A percentile compares a stretch with the other conserved stretches of the same genome.
Evolutionary conservation across 2,797 vertebrate genomes (phyloP).

Genomic region (Dermochelys coriacea): DNA sequence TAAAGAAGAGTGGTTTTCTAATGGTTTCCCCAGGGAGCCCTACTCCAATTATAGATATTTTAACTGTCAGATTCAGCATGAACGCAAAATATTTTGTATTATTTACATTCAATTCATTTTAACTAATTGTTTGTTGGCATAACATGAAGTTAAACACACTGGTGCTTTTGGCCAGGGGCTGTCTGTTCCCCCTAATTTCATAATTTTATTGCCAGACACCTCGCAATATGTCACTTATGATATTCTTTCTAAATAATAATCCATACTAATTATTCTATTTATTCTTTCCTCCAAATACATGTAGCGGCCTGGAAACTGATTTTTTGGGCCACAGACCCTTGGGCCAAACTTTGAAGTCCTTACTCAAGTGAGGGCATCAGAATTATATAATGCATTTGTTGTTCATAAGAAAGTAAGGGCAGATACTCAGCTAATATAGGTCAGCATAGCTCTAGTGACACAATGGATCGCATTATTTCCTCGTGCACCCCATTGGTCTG

Average conservation of each 20-base stretch:
- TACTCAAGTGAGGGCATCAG: not conserved
- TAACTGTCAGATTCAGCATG: not conserved
- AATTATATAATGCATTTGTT: not conserved
- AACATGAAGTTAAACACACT: not conserved
- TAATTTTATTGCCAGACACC: not conserved
- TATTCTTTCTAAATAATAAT: not conserved
- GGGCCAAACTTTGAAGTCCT: not conserved
- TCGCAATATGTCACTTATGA: not conserved
- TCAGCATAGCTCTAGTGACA: not conserved
- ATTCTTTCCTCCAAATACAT: not conserved
- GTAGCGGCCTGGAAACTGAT: fast-evolving
- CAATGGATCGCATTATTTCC: not conserved
- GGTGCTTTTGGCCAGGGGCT: not conserved
- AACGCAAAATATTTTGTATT: not conserved
- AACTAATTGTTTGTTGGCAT: not conserved
- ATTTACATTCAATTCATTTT: slow-evolving; percentile 6
- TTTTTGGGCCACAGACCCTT: not conserved
- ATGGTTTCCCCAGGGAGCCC: not conserved
- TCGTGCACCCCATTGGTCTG: not conserved
- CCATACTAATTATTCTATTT: not conserved
- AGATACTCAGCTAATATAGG: not conserved
- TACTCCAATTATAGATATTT: not conserved
- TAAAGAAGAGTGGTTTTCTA: not conserved
- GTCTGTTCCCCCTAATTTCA: not conserved
- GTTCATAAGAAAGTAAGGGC: not conserved